A percentile compares a stretch with the other conserved stretches of the same genome.
Evolutionary conservation across 1,140 invertebrate genomes (phyloP).

Genomic region (Bombus balteatus): DNA sequence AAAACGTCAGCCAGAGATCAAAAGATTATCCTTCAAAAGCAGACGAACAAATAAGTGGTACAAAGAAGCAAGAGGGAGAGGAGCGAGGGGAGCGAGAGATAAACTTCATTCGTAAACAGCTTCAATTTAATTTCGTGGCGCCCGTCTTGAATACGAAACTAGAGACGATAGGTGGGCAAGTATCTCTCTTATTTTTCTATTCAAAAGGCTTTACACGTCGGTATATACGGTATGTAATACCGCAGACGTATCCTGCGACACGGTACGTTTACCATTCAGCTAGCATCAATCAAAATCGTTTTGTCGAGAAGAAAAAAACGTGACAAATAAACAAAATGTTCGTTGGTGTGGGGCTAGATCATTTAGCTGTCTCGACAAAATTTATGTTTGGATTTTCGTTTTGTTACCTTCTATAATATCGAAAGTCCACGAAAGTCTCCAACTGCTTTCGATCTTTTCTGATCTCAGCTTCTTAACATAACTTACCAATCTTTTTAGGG

Average conservation of each 20-base stretch:
- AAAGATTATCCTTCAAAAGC: constrained; percentile 20
- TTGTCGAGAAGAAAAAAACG: neutral
- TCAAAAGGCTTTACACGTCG: neutral
- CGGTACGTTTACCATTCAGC: neutral
- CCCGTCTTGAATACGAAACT: neutral
- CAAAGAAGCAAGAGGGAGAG: neutral
- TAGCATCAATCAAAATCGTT: neutral
- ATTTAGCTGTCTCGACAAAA: neutral
- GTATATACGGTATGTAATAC: neutral
- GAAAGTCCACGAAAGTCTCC: neutral
- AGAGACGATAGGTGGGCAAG: neutral
- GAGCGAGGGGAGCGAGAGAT: neutral
- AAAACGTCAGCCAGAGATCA: constrained; percentile 6
- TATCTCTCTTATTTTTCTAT: neutral
- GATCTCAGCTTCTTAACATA: neutral
- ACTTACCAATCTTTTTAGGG: neutral
- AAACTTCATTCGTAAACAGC: constrained; percentile 22
- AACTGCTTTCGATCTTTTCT: neutral
- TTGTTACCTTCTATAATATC: neutral
- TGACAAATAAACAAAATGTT: neutral
- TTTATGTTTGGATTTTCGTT: neutral
- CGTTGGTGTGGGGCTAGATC: neutral
- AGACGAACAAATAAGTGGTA: constrained; percentile 3
- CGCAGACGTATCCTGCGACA: neutral
- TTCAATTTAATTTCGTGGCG: constrained; percentile 1